Base-by-base conservation (phyloP, 1,140 invertebrate genomes). In the Zaprionus kolodkinae region DNA sequence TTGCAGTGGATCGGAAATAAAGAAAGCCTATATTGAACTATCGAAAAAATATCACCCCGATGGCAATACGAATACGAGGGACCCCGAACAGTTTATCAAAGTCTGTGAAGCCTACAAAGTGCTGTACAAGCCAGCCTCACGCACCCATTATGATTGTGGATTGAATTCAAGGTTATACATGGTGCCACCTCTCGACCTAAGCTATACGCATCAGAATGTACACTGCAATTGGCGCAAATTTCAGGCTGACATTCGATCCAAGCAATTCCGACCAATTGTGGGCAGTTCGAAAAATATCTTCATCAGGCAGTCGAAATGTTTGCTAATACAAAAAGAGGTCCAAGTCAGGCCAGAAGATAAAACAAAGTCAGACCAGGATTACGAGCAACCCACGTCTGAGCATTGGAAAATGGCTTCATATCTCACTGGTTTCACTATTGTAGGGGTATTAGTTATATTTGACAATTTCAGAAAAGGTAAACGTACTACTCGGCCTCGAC, bases 31-130 rank as follows among this genome's bases (percentile, higher is more conserved):
- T 15, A 74, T 88, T 0, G 65, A 81, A 17, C 56, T 88, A 10
- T 84, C 85, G 0, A 88, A 88, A 21, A 84, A 73, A 21, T 89
- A 85, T 30, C 85, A 88, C 70, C 85, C 85, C 15, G 85, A 88
- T 40, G 55, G 45, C 1, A 79, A 72, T 13, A 33, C 35, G 0
- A 11, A 35, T 1, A 60, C 57, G 0, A 5, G 55, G 3, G 56
- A 88, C 38, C 55, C 81, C 0, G 78, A 76, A n/a, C 40, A 71
- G 43, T 88, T 88, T 40, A 59, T 81, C 1, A 61, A 45, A 64
- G 48, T 88, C 5, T 88, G 81, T 10, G 85, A 88, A 38, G 85
- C 85, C 7, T 88, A 88, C 25, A 65, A 74, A 25, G 59, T 71
- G 5, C 76, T 88, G 1, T 62, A 73, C 12, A 68, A 72, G 7